Percentiles rank a stretch among this genome's conserved stretches.
Evolutionary conservation across 2,797 vertebrate genomes (phyloP).

Genomic region (Oreonectes daqikongensis): DNA sequence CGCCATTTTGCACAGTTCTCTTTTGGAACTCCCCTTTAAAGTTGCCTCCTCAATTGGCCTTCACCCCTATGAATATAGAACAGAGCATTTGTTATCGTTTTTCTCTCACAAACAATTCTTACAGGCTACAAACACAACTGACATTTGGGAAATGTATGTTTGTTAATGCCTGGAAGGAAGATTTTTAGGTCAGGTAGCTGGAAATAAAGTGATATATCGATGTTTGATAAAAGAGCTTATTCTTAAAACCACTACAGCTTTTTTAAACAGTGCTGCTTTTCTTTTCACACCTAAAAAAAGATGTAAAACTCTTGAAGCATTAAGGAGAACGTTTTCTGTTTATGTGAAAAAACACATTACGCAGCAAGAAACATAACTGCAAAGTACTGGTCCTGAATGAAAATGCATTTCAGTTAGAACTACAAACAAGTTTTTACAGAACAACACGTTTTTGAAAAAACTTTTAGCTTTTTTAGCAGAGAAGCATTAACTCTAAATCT

Average conservation of each 20-base stretch:
- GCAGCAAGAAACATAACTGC: background rate
- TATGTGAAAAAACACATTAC: background rate
- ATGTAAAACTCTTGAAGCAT: background rate
- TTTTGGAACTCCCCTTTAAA: slow-evolving; percentile 52
- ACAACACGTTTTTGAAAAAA: too few species aligned
- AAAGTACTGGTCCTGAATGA: background rate
- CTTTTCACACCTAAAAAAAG: background rate
- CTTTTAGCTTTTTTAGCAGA: too few species aligned
- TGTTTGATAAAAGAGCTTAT: background rate
- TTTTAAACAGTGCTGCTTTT: background rate
- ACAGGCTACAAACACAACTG: background rate
- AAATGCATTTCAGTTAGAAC: background rate
- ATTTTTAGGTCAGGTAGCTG: slow-evolving; percentile 2
- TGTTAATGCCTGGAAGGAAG: slow-evolving; percentile 2
- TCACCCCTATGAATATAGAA: slow-evolving; percentile 60
- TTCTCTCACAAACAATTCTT: slow-evolving; percentile 19
- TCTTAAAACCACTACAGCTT: background rate
- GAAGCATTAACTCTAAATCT: too few species aligned
- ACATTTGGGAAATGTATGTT: slow-evolving; percentile 1
- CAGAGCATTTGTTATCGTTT: slow-evolving; percentile 47
- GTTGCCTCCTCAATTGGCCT: slow-evolving; percentile 44
- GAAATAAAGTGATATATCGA: background rate
- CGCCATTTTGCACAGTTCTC: slow-evolving; percentile 67
- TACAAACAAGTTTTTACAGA: background rate
- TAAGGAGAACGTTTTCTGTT: background rate